Evolutionary conservation across 2,113 vertebrate genomes (phyloP).

Genomic region (Archocentrus centrarchus): DNA sequence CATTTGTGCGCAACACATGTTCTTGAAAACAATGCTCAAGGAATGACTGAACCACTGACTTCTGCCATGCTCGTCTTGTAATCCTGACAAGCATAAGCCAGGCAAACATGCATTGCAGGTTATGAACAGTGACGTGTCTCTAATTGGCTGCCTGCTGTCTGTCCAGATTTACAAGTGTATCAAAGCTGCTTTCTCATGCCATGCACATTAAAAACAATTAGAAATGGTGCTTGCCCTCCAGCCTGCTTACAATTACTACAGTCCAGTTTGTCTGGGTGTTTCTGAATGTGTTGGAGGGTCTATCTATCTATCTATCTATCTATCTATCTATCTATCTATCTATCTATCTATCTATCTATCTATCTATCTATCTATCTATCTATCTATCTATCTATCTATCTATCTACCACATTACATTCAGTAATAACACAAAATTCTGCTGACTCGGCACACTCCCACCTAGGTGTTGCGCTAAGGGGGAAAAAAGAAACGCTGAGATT

Average conservation of each 20-base stretch:
- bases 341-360: not conserved
- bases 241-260: constrained; percentile 33
- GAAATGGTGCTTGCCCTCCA: constrained; percentile 46
- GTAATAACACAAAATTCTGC: constrained; percentile 49
- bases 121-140: constrained; percentile 50
- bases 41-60: constrained; percentile 12
- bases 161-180: constrained; percentile 64
- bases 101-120: constrained; percentile 36
- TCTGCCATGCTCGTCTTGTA: constrained; percentile 12
- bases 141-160: constrained; percentile 62
- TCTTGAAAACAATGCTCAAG: not conserved
- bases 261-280: constrained; percentile 1
- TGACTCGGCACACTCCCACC: constrained; percentile 68
- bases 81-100: constrained; percentile 42
- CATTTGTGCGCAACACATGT: constrained; percentile 1
- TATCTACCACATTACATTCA: constrained; percentile 38
- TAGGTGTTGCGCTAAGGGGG: constrained; percentile 33
- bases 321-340: not conserved
- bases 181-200: constrained; percentile 48
- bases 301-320: not conserved
- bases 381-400: not conserved
- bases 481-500: not conserved
- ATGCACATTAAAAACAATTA: constrained; percentile 61
- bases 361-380: not conserved
- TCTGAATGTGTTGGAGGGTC: not conserved